These are phyloP conservation scores for Artemia sinica DNA, from an alignment of 2,888 invertebrate species.

Conservation along the genomic window DNA sequence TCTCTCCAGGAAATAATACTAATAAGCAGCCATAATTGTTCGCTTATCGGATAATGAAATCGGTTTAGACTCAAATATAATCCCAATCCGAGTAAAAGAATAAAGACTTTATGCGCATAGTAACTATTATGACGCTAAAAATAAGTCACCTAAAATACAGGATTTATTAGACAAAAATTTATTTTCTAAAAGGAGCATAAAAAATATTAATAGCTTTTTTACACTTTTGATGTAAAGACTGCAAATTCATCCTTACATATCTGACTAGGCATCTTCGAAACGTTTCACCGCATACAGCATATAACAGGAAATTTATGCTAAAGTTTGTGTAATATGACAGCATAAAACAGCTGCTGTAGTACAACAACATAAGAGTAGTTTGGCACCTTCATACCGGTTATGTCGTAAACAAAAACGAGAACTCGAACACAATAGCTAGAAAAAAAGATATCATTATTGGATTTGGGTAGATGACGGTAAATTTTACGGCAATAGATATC, in stretches of 20 bases:
- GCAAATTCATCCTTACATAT: background rate
- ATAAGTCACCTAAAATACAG: no score
- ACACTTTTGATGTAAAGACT: background rate
- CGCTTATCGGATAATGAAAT: no score
- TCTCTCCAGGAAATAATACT: no score
- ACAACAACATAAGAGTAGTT: constrained; percentile 4
- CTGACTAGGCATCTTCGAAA: constrained; percentile 37
- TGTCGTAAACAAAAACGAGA: constrained; percentile 6
- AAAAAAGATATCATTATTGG: background rate
- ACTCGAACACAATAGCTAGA: constrained; percentile 1
- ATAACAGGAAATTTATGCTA: constrained; percentile 44
- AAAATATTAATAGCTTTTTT: background rate
- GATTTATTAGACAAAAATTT: no score
- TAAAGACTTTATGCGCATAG: no score
- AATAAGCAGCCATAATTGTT: no score
- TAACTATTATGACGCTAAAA: no score
- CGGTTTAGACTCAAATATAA: no score
- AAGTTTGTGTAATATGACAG: constrained; percentile 44
- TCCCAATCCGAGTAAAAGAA: no score
- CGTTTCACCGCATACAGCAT: constrained; percentile 43
- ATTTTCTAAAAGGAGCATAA: no score
- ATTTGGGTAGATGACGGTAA: no score
- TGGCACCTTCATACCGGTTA: constrained; percentile 4
- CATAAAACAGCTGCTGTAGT: constrained; percentile 2
- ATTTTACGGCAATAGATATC: no score